Percentiles rank a stretch among this genome's conserved stretches.
These are phyloP conservation scores for Octonoba sinensis DNA, from an alignment of 2,888 invertebrate species.

Conservation along the genomic window DNA sequence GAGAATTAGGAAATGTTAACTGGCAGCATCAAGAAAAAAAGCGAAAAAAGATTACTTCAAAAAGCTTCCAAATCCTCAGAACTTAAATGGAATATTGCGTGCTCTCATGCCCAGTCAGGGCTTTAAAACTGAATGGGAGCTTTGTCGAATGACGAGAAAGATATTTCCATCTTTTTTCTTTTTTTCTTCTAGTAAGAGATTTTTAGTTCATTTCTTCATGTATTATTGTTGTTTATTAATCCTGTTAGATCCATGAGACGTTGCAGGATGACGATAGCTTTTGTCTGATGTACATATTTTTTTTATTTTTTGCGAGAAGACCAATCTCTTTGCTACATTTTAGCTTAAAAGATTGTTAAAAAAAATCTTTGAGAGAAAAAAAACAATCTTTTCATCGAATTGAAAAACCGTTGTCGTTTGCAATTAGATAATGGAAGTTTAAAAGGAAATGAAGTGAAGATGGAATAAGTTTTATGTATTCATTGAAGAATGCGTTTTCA, in stretches of 20 bases:
- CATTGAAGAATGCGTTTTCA: too few relatives aligned
- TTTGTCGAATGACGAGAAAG: constrained; percentile 26
- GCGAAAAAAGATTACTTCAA: constrained; percentile 3
- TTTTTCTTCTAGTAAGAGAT: constrained; percentile 15
- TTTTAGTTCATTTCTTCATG: neutral
- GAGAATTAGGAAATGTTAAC: constrained; percentile 10
- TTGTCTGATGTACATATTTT: constrained; percentile 35
- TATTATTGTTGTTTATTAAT: constrained; percentile 58
- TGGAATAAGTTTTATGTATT: neutral
- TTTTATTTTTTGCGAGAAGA: constrained; percentile 9
- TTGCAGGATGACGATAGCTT: constrained; percentile 41
- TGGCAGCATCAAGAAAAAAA: neutral
- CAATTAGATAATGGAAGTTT: constrained; percentile 44
- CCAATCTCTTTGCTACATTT: constrained; percentile 11
- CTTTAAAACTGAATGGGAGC: constrained; percentile 13
- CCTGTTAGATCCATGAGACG: constrained; percentile 50
- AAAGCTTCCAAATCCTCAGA: constrained; percentile 22
- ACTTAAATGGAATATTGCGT: constrained; percentile 56
- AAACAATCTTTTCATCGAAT: constrained; percentile 8
- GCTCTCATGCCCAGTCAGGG: constrained; percentile 46
- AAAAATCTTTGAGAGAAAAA: neutral
- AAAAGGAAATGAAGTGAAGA: constrained; percentile 13
- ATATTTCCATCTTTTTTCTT: constrained; percentile 9
- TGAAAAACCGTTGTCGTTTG: constrained; percentile 46
- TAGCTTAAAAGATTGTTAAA: constrained; percentile 10